These are phyloP conservation scores for Teleogryllus occipitalis DNA, from an alignment of 1,140 invertebrate species.

Conservation along the genomic window DNA sequence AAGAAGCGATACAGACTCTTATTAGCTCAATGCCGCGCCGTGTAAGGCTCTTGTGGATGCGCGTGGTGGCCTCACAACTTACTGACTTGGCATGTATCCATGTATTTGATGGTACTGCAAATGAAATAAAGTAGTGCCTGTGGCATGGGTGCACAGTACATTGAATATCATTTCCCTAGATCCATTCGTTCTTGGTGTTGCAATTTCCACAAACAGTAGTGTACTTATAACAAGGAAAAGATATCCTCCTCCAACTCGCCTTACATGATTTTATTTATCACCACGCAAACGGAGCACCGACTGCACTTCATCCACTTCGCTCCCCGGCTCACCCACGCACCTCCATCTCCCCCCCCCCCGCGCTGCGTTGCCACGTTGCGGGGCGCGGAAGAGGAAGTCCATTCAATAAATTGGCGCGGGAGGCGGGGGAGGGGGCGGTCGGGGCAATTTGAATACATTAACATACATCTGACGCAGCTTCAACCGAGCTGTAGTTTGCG, in stretches of 20 bases:
- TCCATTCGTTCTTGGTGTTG: too few species aligned
- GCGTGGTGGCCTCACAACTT: too few species aligned
- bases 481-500: not conserved
- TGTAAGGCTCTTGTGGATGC: too few species aligned
- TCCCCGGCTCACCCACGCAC: not conserved
- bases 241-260: not conserved
- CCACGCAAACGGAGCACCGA: not conserved
- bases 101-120: too few species aligned
- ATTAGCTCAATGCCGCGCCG: too few species aligned
- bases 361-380: not conserved
- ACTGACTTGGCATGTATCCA: too few species aligned
- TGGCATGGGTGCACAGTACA: too few species aligned
- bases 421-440: not conserved
- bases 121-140: too few species aligned
- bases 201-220: too few species aligned
- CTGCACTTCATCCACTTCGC: not conserved
- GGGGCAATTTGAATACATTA: constrained; percentile 1
- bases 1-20: too few species aligned
- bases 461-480: not conserved
- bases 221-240: not conserved
- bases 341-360: too few species aligned
- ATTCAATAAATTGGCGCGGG: not conserved
- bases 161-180: too few species aligned
- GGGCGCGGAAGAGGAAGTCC: not conserved
- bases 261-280: not conserved